Evolutionary conservation across 2,888 invertebrate species (phyloP), one percentile per base, ranked within the genome.

Genomic region (Tetanocera ferruginea): DNA sequence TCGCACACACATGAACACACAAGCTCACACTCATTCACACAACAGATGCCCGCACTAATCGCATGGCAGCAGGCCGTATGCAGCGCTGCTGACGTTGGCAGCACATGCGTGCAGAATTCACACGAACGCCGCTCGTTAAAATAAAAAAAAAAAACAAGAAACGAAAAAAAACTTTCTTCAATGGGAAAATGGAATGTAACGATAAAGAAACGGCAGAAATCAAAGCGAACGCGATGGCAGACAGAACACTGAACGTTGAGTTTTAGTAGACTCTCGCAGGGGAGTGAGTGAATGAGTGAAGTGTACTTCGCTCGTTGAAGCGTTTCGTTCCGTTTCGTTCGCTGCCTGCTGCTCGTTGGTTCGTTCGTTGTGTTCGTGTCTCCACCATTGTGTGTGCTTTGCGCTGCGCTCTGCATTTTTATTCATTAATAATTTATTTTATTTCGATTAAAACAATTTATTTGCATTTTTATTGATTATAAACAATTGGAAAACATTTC

Each of bases 401-500:
- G 78, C 78, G 79, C 79, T 80, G 77, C 69, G 85, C 84, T 84
- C 85, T 84, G 84, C 85, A 82, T 87, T 88, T 87, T 82, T 64
- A 43, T 86, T 86, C 83, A 85, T 86, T 86, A 86, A 86, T 86
- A 84, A 83, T 87, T 86, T 85, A 84, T 86, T 85, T 84, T 82
- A 82, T 83, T 85, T 83, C 83, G 82, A 83, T 85, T 82, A 78
- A 78, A 60, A 83, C 80, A 51, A 76, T 79, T 83, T 84, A 83
- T 85, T 85, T 84, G 80, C 78, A 82, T 83, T 78, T 80, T 79
- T 78, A 74, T 70, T 76, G 34, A 78, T 84, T 85, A 79, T 81
- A 84, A 84, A 81, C 80, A 82, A 81, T 78, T 37, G 80, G 79
- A 84, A 84, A 84, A 79, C 79, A 83, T 76, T 72, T 49, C 79